Evolutionary conservation across 2,888 invertebrate genomes (phyloP).

Genomic region (Cephalotes varians): DNA sequence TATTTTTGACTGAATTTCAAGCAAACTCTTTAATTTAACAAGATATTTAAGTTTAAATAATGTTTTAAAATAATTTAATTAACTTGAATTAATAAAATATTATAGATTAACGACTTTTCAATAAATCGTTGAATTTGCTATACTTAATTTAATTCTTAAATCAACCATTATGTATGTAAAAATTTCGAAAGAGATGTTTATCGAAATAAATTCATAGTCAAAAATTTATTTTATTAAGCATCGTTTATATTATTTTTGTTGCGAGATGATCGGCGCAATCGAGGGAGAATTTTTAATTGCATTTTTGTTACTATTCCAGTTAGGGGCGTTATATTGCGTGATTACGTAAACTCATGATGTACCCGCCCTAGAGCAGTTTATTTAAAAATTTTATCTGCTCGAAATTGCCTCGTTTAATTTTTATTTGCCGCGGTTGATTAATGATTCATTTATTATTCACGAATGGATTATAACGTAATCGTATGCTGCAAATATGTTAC

Average conservation of each 20-base stretch:
- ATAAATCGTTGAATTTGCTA: background rate
- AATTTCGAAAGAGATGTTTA: background rate
- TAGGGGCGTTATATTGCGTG: constrained; percentile 24
- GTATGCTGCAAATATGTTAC: constrained; percentile 1
- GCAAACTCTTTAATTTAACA: background rate
- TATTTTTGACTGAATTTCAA: background rate
- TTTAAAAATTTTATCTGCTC: constrained; percentile 44
- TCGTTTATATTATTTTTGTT: constrained; percentile 11
- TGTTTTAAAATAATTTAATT: constrained; percentile 15
- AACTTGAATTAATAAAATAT: background rate
- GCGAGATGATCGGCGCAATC: background rate
- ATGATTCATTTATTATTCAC: constrained; percentile 43
- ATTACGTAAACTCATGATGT: constrained; percentile 26
- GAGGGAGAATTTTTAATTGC: constrained; percentile 6
- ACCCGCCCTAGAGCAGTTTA: constrained; percentile 2
- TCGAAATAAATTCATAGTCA: background rate
- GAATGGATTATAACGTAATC: constrained; percentile 31
- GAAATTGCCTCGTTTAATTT: constrained; percentile 44
- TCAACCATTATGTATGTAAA: background rate
- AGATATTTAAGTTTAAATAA: constrained; percentile 14
- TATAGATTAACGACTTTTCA: background rate
- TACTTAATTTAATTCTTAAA: constrained; percentile 8
- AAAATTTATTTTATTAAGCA: background rate
- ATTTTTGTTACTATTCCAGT: background rate
- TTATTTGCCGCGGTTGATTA: constrained; percentile 40